Base-by-base conservation (phyloP, 2,888 invertebrate species). In the Chorisops tibialis region DNA sequence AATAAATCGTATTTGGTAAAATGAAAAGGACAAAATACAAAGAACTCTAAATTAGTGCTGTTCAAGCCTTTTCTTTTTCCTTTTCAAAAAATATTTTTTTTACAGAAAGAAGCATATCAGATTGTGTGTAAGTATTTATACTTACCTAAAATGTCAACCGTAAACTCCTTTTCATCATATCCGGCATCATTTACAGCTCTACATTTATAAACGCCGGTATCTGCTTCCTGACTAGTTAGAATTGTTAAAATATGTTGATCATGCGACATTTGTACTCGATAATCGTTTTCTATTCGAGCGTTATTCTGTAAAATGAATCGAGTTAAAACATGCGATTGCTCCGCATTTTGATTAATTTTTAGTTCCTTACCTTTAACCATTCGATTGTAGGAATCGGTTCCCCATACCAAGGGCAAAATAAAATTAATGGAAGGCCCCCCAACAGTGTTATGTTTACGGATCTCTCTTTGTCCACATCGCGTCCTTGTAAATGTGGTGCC, bases 141-240 rank as follows among this genome's bases (percentile, higher is more conserved):
- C 79, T 75, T 11, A 82, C 77, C 43, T 79, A 65, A 43, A 52
- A 83, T 79, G 70, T 80, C 76, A 3, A 82, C 77, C 43, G 79
- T 68, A 66, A 82, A 82, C 9, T 72, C 71, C 18, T 80, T 70
- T 63, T 78, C 78, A 7, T 74, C 72, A 51, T 79, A 76, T 0
- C 86, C 87, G 2, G 81, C 80, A 48, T 74, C 75, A 69, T 85
- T 87, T 62, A 77, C 81, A 1, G 85, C 85, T 21, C 81, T 79
- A 70, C 86, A 86, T 0, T 80, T 81, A 69, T 85, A 86, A 59
- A 80, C 82, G 1, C 85, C 86, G 1, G 75, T 68, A 11, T 75
- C 74, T 2, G 68, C 67, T 19, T 59, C 14, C 0, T 79, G 79
- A n/a, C 69, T 70, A 48, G 70, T 73, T 2, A 75, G 73, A 0